Conservation (phyloP, 1,140 invertebrate species). For the Solenopsis fugax region DNA sequence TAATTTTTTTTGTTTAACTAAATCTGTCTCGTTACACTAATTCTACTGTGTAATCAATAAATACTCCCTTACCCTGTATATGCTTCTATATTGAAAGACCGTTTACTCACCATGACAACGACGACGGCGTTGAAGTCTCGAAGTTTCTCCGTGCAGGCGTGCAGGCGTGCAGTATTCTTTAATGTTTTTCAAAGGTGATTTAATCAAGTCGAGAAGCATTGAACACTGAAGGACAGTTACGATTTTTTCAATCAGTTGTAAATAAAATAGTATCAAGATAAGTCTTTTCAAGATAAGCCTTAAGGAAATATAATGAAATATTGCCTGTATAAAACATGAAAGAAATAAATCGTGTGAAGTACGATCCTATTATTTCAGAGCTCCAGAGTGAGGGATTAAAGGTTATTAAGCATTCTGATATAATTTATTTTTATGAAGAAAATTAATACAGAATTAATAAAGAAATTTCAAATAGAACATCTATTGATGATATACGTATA, state of each 20-base stretch:
- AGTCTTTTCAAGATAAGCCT: neutral
- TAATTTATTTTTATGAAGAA: neutral
- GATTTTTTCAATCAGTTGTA: constrained; percentile 7
- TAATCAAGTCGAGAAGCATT: constrained; percentile 16
- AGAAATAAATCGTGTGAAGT: constrained; percentile 3
- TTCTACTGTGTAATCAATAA: constrained; percentile 48
- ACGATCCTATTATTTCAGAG: neutral
- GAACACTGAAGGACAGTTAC: constrained; percentile 8
- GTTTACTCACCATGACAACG: constrained; percentile 68
- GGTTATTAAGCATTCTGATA: neutral
- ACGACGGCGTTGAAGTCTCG: neutral
- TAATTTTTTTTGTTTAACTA: neutral
- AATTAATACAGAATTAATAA: neutral
- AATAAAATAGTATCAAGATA: constrained; percentile 32
- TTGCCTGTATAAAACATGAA: neutral
- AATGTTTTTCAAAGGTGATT: constrained; percentile 7
- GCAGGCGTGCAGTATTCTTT: neutral
- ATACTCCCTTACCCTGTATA: constrained; percentile 3
- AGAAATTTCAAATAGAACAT: neutral
- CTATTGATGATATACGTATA: neutral
- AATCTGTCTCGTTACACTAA: constrained; percentile 35
- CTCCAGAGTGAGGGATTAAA: neutral
- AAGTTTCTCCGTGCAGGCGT: neutral
- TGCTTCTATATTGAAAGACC: neutral
- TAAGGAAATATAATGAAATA: neutral